Conservation (phyloP, 2,888 invertebrate species). For the Caenorhabditis sp. region DNA sequence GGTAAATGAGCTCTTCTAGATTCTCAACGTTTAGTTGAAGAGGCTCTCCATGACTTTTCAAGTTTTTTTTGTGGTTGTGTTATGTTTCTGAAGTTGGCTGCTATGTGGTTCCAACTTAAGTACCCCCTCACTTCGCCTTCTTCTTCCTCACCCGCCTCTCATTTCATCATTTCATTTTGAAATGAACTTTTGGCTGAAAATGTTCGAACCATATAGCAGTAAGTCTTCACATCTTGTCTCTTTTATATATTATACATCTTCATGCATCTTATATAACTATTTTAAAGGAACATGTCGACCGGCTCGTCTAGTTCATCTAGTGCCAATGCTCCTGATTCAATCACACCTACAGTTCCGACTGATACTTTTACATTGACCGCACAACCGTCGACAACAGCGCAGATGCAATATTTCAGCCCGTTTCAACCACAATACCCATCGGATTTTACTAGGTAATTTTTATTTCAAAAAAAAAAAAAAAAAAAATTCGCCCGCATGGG, state of each 20-base stretch:
- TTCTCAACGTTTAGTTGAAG: constrained; percentile 46
- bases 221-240: not conserved
- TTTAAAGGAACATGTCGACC: constrained; percentile 31
- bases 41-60: constrained; percentile 43
- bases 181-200: not conserved
- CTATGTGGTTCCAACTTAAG: constrained; percentile 1
- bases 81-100: not conserved
- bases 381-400: constrained; percentile 14
- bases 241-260: not conserved
- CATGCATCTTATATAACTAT: not conserved
- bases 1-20: constrained; percentile 55
- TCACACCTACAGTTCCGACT: constrained; percentile 8
- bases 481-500: too few relatives aligned
- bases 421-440: constrained; percentile 18
- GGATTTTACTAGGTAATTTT: constrained; percentile 29
- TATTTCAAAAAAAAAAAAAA: too few relatives aligned
- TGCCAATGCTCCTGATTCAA: constrained; percentile 15
- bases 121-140: not conserved
- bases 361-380: constrained; percentile 12
- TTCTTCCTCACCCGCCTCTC: not conserved
- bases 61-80: constrained; percentile 12
- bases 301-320: constrained; percentile 27
- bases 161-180: constrained; percentile 2
- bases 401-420: constrained; percentile 26
- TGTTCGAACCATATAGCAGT: constrained; percentile 14